Percentiles rank a stretch among this genome's conserved stretches.
Conservation (phyloP, 2,113 vertebrate genomes). For the Cephalopterus ornatus region DNA sequence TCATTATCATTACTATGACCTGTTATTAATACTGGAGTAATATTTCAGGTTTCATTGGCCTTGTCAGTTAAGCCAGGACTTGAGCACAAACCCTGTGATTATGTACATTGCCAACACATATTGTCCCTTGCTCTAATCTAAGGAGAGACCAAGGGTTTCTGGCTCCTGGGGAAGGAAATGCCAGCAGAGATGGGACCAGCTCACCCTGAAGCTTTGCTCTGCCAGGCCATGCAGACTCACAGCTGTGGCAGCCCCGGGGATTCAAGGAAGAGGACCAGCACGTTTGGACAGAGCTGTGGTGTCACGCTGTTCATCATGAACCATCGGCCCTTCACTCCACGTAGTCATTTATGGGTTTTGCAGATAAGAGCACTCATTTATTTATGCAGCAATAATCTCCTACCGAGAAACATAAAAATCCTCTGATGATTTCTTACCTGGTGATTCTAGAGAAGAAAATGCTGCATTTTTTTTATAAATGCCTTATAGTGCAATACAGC, state of each 20-base stretch:
- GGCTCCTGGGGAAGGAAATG: background rate
- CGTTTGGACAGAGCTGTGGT: background rate
- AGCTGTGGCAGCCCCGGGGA: background rate
- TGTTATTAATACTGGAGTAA: background rate
- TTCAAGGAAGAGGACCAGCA: background rate
- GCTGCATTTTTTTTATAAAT: background rate
- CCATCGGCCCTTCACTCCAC: background rate
- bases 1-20: background rate
- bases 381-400: background rate
- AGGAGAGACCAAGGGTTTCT: background rate
- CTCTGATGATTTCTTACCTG: background rate
- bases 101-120: background rate
- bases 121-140: background rate
- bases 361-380: background rate
- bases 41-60: background rate
- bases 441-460: background rate
- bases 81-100: background rate
- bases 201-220: background rate
- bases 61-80: background rate
- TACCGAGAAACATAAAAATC: background rate
- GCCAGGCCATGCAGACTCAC: background rate
- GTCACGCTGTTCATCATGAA: background rate
- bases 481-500: background rate
- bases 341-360: background rate
- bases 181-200: background rate